A percentile compares a stretch with the other conserved stretches of the same genome.
Evolutionary conservation across 2,797 vertebrate genomes (phyloP).

Genomic region (Pipistrellus pipistrellus): DNA sequence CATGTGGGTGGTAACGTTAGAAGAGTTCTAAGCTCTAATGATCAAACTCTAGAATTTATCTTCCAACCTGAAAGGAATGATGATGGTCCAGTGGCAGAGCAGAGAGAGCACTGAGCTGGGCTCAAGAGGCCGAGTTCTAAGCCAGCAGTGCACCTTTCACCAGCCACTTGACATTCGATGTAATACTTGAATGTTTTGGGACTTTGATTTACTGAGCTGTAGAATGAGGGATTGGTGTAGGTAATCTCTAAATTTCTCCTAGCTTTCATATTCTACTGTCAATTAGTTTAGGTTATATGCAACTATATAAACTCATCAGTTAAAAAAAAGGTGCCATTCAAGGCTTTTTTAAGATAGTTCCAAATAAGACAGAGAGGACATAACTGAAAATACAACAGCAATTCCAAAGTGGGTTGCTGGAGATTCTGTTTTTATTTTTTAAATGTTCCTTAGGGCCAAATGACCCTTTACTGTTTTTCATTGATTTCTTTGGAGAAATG

Average conservation of each 20-base stretch:
- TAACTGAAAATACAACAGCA: slow-evolving; percentile 48
- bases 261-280: neutral
- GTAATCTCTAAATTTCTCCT: neutral
- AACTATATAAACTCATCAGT: slow-evolving; percentile 39
- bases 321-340: slow-evolving; percentile 18
- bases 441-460: slow-evolving; percentile 47
- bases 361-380: slow-evolving; percentile 60
- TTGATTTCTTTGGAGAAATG: slow-evolving; percentile 71
- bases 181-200: neutral
- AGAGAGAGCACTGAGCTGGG: neutral
- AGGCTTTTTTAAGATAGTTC: neutral
- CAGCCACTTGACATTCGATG: neutral
- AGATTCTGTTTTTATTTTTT: slow-evolving; percentile 15
- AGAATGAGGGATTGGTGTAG: neutral
- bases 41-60: neutral
- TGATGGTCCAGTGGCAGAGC: neutral
- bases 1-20: neutral
- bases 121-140: neutral
- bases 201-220: neutral
- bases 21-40: neutral
- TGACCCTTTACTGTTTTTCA: slow-evolving; percentile 50
- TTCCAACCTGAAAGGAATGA: neutral
- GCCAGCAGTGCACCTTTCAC: neutral
- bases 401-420: slow-evolving; percentile 63
- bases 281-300: neutral